A percentile compares a stretch with the other conserved stretches of the same genome.
Evolutionary conservation across 1,140 invertebrate species (phyloP).

Genomic region (Aphaenogaster floridana): DNA sequence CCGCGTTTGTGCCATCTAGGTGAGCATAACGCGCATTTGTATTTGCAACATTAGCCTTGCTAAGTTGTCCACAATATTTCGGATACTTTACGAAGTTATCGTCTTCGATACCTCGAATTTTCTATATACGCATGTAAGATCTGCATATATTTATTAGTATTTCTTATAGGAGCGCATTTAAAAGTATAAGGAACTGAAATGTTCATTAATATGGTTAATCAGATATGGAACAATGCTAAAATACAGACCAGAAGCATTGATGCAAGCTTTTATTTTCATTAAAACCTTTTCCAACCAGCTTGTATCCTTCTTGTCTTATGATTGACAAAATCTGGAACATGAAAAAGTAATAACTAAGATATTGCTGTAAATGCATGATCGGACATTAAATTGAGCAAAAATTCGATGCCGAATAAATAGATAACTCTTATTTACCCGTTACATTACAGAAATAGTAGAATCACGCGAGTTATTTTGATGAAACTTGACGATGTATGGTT

Average conservation of each 20-base stretch:
- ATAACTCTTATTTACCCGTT: background rate
- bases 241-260: background rate
- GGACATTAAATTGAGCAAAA: background rate
- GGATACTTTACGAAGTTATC: background rate
- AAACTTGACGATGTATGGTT: constrained; percentile 23
- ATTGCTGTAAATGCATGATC: background rate
- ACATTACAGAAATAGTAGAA: background rate
- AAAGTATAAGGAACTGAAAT: background rate
- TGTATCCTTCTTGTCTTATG: background rate
- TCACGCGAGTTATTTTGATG: background rate
- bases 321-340: background rate
- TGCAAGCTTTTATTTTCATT: background rate
- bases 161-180: background rate
- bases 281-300: background rate
- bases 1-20: constrained; percentile 59
- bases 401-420: background rate
- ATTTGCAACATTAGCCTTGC: constrained; percentile 38
- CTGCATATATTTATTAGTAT: background rate
- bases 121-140: background rate
- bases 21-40: constrained; percentile 45
- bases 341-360: background rate
- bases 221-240: background rate
- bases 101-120: background rate
- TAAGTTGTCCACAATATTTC: background rate
- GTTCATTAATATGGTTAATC: background rate